Evolutionary conservation across 2,113 vertebrate species (phyloP).

Genomic region (Vombatus ursinus): DNA sequence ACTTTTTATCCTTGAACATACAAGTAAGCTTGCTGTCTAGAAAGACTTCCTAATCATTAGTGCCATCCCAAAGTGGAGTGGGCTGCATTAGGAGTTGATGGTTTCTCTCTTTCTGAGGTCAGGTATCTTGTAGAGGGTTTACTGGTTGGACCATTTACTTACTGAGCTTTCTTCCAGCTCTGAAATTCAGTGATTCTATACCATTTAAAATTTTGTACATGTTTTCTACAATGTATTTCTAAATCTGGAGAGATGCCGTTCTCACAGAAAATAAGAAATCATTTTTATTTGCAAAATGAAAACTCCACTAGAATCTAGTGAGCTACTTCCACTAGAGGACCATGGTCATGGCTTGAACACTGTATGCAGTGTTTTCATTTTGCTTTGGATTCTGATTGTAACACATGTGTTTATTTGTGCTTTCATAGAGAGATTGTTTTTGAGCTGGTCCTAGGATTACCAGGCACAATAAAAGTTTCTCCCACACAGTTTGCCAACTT

Average conservation of each 20-base stretch:
- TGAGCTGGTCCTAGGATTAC: background rate
- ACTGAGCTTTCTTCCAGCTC: background rate
- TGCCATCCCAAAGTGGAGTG: background rate
- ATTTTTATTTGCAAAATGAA: background rate
- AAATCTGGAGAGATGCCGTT: background rate
- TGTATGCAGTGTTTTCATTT: background rate
- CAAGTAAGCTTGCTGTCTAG: background rate
- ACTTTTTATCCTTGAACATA: background rate
- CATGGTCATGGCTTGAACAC: background rate
- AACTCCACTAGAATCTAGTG: background rate
- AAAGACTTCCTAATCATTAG: background rate
- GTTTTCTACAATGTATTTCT: background rate
- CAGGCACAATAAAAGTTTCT: background rate
- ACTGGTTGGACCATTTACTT: background rate
- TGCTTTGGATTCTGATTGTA: background rate
- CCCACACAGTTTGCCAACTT: background rate
- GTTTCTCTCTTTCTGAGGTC: too few relatives aligned
- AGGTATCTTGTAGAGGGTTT: background rate
- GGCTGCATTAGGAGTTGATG: background rate
- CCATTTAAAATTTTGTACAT: background rate
- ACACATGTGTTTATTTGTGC: background rate
- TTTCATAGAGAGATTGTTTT: background rate
- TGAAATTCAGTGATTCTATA: background rate
- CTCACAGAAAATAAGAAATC: background rate
- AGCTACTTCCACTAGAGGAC: background rate